Percentiles rank a stretch among this genome's conserved stretches.
Conservation (phyloP, 2,113 vertebrate species). For the Columba janthina region DNA sequence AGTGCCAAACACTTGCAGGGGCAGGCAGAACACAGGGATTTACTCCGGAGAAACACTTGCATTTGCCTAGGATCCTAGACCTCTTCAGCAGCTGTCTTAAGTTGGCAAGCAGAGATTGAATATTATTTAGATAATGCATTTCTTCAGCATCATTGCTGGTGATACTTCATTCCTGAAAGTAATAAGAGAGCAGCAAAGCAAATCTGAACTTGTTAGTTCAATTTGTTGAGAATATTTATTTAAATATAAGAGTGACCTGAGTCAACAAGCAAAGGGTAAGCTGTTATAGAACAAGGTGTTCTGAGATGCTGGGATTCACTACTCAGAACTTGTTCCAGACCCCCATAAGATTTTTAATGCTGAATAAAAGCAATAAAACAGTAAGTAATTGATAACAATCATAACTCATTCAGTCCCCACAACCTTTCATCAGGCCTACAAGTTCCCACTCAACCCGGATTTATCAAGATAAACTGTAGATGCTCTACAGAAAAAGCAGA, state of each 20-base stretch:
- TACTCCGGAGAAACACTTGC: neutral
- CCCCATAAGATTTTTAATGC: neutral
- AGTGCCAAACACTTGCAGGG: neutral
- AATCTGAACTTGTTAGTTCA: neutral
- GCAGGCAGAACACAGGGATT: neutral
- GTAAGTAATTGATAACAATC: neutral
- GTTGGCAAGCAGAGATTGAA: neutral
- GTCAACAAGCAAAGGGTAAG: neutral
- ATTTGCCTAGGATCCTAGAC: slow-evolving; percentile 14
- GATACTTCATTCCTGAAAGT: slow-evolving; percentile 22
- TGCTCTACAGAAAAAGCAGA: neutral
- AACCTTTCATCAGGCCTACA: neutral
- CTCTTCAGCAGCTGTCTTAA: neutral
- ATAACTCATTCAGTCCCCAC: neutral
- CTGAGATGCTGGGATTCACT: neutral
- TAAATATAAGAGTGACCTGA: neutral
- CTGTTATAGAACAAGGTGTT: neutral
- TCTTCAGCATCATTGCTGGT: neutral
- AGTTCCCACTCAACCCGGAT: neutral
- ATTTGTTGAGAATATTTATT: neutral
- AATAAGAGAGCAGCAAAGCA: neutral
- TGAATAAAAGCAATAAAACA: neutral
- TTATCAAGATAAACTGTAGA: neutral
- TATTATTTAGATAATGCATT: neutral
- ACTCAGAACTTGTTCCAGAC: neutral